Base-by-base conservation (phyloP, 2,113 vertebrate genomes). In the Mus pahari region DNA sequence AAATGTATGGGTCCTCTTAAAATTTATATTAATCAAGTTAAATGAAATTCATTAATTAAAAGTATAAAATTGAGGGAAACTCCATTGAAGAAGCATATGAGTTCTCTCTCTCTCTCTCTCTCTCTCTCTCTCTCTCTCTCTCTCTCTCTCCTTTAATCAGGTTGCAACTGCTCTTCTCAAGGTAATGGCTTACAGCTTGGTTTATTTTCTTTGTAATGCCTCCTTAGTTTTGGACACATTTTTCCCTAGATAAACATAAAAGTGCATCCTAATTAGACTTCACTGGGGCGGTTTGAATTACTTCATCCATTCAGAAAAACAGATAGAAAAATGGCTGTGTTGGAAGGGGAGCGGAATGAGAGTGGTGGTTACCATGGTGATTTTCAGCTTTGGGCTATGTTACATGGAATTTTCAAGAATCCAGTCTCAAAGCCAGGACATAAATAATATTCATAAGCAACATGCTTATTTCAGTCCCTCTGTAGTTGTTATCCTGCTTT, bases 221-320 rank as follows among this genome's bases (percentile, higher is more conserved):
- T 97, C 94, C 92, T 96, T 96, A 96, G 77, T 73, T 96, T 94
- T 64, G 48, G 96, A 95, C 81, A 92, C 84, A 95, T 95, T 96
- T 77, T 93, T 68, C 84, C 92, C 79, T 94, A 81, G 81, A 94
- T 93, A 93, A 88, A 97, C 71, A 88, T 95, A 96, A 95, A 95
- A 92, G 39, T 66, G 78, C 81, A 74, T 89, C 62, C 88, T 97
- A 94, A 97, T 97, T 97, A 96, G 95, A 75, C 62, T 96, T 97
- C 68, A 83, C 71, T 66, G 8, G 36, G 94, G 89, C 86, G 7
- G 79, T 91, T 78, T 97, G 92, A 96, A 92, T 96, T 96, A 96
- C 90, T 92, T 94, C 50, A 94, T 96, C 55, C 94, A 97, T 95
- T 97, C 93, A 96, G 75, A 81, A 94, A 95, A 90, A 92, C 1